These are phyloP conservation scores for Charina bottae DNA, from an alignment of 2,113 vertebrate genomes.

Conservation along the genomic window DNA sequence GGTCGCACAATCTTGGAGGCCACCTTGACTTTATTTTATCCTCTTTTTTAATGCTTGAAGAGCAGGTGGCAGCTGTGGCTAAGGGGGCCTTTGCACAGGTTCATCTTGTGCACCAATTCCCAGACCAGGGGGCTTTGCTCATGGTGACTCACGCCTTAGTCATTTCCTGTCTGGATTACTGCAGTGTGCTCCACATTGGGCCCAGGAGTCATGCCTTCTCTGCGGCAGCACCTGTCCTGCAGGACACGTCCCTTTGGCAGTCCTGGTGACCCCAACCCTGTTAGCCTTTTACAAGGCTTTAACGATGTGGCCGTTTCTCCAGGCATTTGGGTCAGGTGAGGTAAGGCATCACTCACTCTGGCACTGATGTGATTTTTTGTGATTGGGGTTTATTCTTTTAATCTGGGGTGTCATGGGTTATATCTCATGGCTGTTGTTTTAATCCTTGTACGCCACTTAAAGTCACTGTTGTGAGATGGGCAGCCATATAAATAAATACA, in stretches of 20 bases:
- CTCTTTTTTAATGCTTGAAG: neutral
- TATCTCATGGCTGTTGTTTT: neutral
- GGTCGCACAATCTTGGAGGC: neutral
- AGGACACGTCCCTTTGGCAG: neutral
- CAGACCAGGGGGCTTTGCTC: neutral
- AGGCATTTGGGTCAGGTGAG: neutral
- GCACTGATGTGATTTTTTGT: neutral
- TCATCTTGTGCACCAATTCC: neutral
- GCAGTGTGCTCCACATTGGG: neutral
- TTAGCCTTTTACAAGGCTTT: neutral
- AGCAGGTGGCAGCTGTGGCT: neutral
- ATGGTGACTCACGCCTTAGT: neutral
- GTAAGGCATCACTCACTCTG: neutral
- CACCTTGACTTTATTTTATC: neutral
- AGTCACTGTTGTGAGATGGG: neutral
- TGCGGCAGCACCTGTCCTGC: neutral
- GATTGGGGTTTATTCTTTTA: neutral
- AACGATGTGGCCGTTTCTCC: neutral
- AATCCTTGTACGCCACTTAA: neutral
- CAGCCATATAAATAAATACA: neutral
- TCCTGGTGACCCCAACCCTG: neutral
- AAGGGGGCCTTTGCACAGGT: neutral
- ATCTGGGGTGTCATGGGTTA: neutral
- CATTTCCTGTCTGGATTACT: neutral
- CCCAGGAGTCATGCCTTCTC: neutral